These are phyloP conservation scores for Mythimna ferrago DNA, from an alignment of 2,888 invertebrate species.

Conservation along the genomic window DNA sequence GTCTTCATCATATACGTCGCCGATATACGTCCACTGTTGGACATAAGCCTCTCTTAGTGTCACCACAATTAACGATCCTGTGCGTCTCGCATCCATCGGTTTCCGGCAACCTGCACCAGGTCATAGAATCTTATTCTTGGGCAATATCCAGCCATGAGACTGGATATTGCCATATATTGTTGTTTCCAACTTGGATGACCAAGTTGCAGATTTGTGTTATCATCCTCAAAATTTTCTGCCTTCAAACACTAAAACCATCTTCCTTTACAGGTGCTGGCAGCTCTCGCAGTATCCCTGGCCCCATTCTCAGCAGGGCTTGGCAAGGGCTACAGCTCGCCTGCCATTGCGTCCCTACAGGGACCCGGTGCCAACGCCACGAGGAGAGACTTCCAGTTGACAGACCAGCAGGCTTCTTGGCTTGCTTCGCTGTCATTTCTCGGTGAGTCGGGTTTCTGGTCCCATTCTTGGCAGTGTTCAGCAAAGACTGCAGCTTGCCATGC, in stretches of 20 bases:
- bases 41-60: no score
- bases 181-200: no score
- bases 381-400: conserved; percentile 91
- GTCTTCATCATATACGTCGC: no score
- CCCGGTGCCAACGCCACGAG: conserved; percentile 85
- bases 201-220: no score
- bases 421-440: conserved; percentile 93
- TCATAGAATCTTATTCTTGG: no score
- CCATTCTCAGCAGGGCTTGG: conserved; percentile 94
- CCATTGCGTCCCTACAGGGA: conserved; percentile 93
- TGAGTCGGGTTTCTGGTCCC: conserved; percentile 63
- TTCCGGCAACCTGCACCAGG: no score
- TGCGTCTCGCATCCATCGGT: no score
- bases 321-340: conserved; percentile 94
- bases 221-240: no score
- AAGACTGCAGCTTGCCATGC: not conserved
- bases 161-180: no score
- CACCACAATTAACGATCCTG: no score
- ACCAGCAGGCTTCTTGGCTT: conserved; percentile 94
- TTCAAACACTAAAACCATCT: not conserved
- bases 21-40: no score
- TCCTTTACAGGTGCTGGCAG: conserved; percentile 92
- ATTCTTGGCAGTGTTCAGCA: not conserved
- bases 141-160: no score
- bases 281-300: conserved; percentile 93